Evolutionary conservation across 2,888 invertebrate genomes (phyloP).

Genomic region (Dyspetes luteomarginatus): DNA sequence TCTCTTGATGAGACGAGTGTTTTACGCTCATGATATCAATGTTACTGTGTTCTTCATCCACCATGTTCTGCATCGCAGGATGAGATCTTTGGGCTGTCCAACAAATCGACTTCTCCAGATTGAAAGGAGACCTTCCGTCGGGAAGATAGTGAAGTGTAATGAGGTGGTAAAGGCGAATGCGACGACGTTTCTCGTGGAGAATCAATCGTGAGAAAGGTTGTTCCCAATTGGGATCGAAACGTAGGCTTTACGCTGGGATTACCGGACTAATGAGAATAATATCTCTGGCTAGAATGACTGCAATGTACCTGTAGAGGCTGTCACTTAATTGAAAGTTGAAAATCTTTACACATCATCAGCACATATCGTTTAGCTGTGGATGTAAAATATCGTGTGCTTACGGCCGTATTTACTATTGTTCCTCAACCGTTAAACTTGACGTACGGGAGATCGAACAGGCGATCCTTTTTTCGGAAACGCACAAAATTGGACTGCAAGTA

Average conservation of each 20-base stretch:
- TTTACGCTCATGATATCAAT: conserved; percentile 49
- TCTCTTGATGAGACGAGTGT: conserved; percentile 45
- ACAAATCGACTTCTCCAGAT: conserved; percentile 3
- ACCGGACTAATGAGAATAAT: conserved; percentile 25
- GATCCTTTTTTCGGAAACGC: background rate
- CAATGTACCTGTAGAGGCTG: too few species aligned
- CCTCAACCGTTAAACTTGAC: background rate
- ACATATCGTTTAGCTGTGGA: background rate
- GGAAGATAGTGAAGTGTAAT: conserved; percentile 65
- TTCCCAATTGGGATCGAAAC: background rate
- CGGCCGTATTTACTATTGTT: background rate
- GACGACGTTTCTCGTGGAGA: conserved; percentile 68
- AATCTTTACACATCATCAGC: background rate
- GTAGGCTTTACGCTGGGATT: background rate
- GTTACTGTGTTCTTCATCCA: conserved; percentile 54
- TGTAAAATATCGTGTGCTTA: background rate
- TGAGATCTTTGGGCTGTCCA: background rate
- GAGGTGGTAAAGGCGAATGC: conserved; percentile 71
- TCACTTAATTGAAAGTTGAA: conserved; percentile 24
- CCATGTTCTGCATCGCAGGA: conserved; percentile 68
- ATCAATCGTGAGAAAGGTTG: conserved; percentile 48
- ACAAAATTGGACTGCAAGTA: background rate
- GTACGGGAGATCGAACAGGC: background rate
- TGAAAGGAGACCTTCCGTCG: conserved; percentile 74
- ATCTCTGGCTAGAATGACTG: too few species aligned